phyloP scores from a whole-genome alignment of 2,888 invertebrate genomes.

The Acronicta psi region DNA sequence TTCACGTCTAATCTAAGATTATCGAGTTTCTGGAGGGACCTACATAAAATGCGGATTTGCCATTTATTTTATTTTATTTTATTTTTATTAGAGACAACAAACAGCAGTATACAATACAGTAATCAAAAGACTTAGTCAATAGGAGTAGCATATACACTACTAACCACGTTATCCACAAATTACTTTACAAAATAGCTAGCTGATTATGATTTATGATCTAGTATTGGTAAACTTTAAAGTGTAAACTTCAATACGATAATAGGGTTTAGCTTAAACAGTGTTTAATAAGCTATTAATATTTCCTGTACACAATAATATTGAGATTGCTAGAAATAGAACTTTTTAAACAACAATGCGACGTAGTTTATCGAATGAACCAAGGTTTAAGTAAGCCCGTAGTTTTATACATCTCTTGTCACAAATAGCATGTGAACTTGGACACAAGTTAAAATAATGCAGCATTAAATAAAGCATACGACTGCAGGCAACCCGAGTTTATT shows the following conservation, averaged over 20 bases:
- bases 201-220: neutral
- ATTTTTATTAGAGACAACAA: too few relatives aligned
- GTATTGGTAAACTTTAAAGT: conserved; percentile 3
- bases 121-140: too few relatives aligned
- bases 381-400: neutral
- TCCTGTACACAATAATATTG: conserved; percentile 33
- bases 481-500: neutral
- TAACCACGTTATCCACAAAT: too few relatives aligned
- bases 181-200: too few relatives aligned
- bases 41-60: too few relatives aligned
- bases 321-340: conserved; percentile 40
- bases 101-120: too few relatives aligned
- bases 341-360: conserved; percentile 42
- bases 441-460: too few relatives aligned
- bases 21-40: too few relatives aligned
- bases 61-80: too few relatives aligned
- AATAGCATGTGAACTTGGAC: neutral
- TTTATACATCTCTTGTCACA: neutral
- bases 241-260: conserved; percentile 7
- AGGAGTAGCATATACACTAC: too few relatives aligned
- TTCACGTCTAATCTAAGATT: too few relatives aligned
- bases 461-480: too few relatives aligned
- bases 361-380: conserved; percentile 25
- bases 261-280: conserved; percentile 22
- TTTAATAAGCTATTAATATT: conserved; percentile 28